Evolutionary conservation across 1,140 invertebrate genomes (phyloP), one percentile per base, ranked within the genome.

Genomic region (Cyclargus thomasi): DNA sequence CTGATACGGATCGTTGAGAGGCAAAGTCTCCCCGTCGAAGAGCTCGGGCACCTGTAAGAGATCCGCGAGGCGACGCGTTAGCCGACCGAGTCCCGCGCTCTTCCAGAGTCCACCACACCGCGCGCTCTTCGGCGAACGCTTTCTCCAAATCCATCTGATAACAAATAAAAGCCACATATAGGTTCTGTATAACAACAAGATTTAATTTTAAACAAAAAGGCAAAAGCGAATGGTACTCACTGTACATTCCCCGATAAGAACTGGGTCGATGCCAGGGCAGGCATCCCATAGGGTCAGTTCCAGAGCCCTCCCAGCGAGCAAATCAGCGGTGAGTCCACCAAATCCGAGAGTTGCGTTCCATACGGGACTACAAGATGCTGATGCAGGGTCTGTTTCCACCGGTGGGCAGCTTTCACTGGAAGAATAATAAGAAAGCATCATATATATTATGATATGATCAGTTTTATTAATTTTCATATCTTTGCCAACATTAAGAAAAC

Each of bases 341-440:
- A 97, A 96, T 65, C 95, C 95, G 18, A 97, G 90, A n/a, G 96
- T 97, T 16, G 96, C 96, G 79, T 97, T 97, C 96, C 96, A 97
- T 62, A 96, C 95, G 7, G 96, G 96, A 82, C 95, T 96, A 77
- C 95, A 95, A 1, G 95, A 95, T 10, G 95, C 94, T 67, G 95
- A 95, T 1, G 96, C 95, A 4, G 96, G 94, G 76, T 95, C 95
- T 0, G 96, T 97, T 79, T 96, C 95, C 64, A 95, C 91, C 16
- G 94, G 93, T 66, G 92, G 93, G 69, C 94, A 94, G 76, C 95
- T 94, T 57, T 94, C 93, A 59, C 96, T 97, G 76, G 2, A 83
- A 75, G 53, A 69, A 68, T 62, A 21, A 29, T 4, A 29, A 29
- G 29, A n/a, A n/a, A n/a, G n/a, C n/a, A n/a, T n/a, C n/a, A n/a